Percentiles rank a stretch among this genome's conserved stretches.
Evolutionary conservation across 2,797 vertebrate species (phyloP).

Genomic region (Hydrolagus colliei): DNA sequence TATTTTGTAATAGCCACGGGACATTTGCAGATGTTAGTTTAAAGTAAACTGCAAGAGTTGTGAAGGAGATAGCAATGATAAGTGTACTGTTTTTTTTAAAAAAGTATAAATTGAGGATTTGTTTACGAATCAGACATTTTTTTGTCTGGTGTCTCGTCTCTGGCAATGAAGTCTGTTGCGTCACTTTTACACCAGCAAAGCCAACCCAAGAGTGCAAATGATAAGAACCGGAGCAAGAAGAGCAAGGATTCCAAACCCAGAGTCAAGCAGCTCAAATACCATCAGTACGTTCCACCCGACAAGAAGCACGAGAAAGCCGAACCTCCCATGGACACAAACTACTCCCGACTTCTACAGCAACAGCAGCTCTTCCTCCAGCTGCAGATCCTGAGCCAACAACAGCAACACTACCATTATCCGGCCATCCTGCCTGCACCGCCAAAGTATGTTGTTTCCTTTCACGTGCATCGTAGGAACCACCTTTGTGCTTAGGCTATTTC

Average conservation of each 20-base stretch:
- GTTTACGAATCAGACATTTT: background rate
- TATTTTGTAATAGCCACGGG: too few relatives aligned
- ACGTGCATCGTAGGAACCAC: background rate
- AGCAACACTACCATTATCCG: conserved; percentile 83
- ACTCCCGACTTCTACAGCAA: conserved; percentile 81
- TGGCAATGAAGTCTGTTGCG: background rate
- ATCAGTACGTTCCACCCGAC: conserved; percentile 95
- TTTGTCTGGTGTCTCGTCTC: background rate
- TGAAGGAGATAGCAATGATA: background rate
- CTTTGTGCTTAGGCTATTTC: background rate
- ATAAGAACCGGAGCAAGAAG: conserved; percentile 86
- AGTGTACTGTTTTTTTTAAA: background rate
- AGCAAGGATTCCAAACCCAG: conserved; percentile 84
- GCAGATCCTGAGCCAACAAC: conserved; percentile 91
- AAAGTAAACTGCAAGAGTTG: background rate
- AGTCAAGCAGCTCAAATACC: conserved; percentile 92
- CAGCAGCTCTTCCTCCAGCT: conserved; percentile 97
- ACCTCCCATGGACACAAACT: conserved; percentile 84
- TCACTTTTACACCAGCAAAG: conserved; percentile 65
- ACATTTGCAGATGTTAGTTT: too few relatives aligned
- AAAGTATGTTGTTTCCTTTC: conserved; percentile 65
- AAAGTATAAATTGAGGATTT: background rate
- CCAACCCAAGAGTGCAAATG: conserved; percentile 69
- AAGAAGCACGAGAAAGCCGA: conserved; percentile 84
- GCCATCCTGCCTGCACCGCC: conserved; percentile 70